Conservation (phyloP, 2,113 vertebrate genomes). For the Psilopsiagon aurifrons region DNA sequence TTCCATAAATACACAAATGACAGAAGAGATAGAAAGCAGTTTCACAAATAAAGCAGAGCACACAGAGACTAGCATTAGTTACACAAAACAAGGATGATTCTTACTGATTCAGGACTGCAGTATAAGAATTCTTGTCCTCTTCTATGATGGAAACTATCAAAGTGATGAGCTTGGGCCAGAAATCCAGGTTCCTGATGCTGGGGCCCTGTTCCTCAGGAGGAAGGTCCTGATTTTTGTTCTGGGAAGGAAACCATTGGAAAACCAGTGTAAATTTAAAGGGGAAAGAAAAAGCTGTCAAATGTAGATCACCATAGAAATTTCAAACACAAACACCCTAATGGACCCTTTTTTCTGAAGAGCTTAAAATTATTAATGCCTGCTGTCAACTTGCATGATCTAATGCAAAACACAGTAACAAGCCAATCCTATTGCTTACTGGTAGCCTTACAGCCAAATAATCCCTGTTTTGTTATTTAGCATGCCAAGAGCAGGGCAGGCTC, state of each 20-base stretch:
- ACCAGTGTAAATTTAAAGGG: neutral
- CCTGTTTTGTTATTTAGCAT: neutral
- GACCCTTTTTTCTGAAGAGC: neutral
- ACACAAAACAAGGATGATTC: slow-evolving; percentile 13
- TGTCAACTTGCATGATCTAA: neutral
- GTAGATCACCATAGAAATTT: neutral
- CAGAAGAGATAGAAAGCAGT: slow-evolving; percentile 61
- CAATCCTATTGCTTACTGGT: neutral
- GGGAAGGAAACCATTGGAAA: neutral
- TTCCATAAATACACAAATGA: slow-evolving; percentile 64
- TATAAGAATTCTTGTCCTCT: slow-evolving; percentile 96
- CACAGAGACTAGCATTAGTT: neutral
- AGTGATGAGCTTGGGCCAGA: slow-evolving; percentile 99
- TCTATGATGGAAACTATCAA: slow-evolving; percentile 98
- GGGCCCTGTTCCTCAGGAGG: slow-evolving; percentile 94
- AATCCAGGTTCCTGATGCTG: slow-evolving; percentile 94
- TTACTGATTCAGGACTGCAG: slow-evolving; percentile 95
- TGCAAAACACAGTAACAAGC: neutral
- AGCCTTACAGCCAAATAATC: neutral
- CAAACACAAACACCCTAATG: neutral
- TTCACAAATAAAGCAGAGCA: slow-evolving; percentile 28
- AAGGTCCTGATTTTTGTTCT: slow-evolving; percentile 87
- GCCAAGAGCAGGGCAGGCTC: neutral
- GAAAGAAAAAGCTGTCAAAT: neutral
- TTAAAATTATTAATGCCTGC: neutral